A percentile compares a stretch with the other conserved stretches of the same genome.
Conservation (phyloP, 2,113 vertebrate genomes). For the Nesogale talazaci region DNA sequence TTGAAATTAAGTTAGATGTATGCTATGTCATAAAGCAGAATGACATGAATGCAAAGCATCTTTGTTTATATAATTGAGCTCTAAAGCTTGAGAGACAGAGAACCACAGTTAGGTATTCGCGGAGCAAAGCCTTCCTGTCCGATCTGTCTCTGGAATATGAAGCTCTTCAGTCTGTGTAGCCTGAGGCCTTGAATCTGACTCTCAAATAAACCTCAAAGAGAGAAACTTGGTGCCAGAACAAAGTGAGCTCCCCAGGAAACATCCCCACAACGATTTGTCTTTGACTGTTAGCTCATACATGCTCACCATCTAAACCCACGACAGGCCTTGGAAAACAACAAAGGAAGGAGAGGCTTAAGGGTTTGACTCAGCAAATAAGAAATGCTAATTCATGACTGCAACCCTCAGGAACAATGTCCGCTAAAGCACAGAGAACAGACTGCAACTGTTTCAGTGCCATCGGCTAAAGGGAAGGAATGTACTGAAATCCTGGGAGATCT, state of each 20-base stretch:
- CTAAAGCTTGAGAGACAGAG: constrained; percentile 28
- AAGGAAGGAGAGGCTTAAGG: neutral
- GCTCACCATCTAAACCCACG: neutral
- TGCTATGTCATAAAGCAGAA: constrained; percentile 48
- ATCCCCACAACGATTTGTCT: neutral
- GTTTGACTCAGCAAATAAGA: neutral
- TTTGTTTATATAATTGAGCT: constrained; percentile 44
- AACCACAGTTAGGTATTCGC: constrained; percentile 14
- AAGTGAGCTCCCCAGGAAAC: neutral
- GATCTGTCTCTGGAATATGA: constrained; percentile 51
- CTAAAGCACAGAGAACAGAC: neutral
- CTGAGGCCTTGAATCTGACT: constrained; percentile 1
- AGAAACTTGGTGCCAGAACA: neutral
- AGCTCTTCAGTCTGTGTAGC: neutral
- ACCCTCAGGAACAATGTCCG: neutral
- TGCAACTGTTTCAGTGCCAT: no score
- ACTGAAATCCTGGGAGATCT: no score
- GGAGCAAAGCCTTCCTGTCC: constrained; percentile 37
- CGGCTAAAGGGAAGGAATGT: no score
- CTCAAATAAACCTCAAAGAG: neutral
- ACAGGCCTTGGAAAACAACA: neutral
- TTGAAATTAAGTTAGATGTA: constrained; percentile 63
- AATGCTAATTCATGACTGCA: neutral
- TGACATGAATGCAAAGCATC: constrained; percentile 26
- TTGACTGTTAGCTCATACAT: neutral